Evolutionary conservation across 2,113 vertebrate species (phyloP), one percentile per base, ranked within the genome.

Genomic region (Hyaena hyaena): DNA sequence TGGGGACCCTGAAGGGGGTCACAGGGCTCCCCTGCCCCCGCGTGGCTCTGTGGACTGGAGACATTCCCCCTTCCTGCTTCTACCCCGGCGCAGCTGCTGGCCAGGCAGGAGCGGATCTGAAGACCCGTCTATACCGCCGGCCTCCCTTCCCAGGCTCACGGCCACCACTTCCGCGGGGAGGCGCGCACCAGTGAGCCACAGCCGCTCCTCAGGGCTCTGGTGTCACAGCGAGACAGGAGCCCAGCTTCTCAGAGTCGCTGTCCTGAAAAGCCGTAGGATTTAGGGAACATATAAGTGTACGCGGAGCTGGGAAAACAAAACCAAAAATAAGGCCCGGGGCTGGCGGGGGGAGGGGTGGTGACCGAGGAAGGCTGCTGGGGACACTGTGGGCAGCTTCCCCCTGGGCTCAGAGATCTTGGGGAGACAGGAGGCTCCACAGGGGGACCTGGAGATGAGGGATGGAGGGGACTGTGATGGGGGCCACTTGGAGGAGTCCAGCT

Each of bases 111-210:
- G 17, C 5, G 7, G 19, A 12, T 10, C 73, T n/a, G 73, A 39
- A 69, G 73, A 15, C 28, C 24, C 14, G 0, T 5, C 21, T 2
- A 5, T 10, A 17, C 4, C 2, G 4, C 0, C 0, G 10, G 19
- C 48, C 2, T 9, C 63, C 21, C 35, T 10, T 0, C 19, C 66
- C 74, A 31, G 9, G 71, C 53, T 26, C 53, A 2, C 0, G 0
- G 61, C 23, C 4, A 5, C 82, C 58, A 53, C 19, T 39, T 19
- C 87, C 17, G 3, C 10, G 35, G 71, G 71, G 68, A 77, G 74
- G 33, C 1, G 0, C 0, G 0, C 39, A 65, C 21, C 50, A 4
- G 6, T 12, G 50, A 50, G 1, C 16, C 1, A 1, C 0, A 43
- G 33, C 17, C 73, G 31, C 31, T 15, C 4, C 74, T 4, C 1